phyloP scores from a whole-genome alignment of 2,888 invertebrate genomes.

The Neoaliturus tenellus region DNA sequence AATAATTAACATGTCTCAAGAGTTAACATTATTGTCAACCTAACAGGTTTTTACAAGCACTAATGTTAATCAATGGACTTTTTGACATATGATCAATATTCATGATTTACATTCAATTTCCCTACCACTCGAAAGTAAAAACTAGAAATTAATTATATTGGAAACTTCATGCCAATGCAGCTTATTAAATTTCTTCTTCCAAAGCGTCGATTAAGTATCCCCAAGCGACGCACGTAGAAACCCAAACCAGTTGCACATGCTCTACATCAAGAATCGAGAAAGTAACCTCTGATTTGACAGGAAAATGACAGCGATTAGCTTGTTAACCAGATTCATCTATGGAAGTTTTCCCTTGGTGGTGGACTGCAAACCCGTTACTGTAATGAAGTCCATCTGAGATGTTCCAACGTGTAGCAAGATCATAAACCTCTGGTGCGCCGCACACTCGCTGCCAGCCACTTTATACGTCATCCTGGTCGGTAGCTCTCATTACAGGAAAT shows the following conservation, averaged over 20 bases:
- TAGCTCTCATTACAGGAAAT: neutral
- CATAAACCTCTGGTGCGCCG: neutral
- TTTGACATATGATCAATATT: no score
- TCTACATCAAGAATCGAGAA: neutral
- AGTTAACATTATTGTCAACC: no score
- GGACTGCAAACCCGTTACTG: neutral
- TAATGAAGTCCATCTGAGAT: conserved; percentile 5
- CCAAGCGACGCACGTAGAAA: neutral
- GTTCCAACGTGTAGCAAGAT: neutral
- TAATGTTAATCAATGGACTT: no score
- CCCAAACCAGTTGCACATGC: neutral
- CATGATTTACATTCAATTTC: neutral
- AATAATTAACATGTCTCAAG: no score
- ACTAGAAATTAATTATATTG: neutral
- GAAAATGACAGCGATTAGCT: neutral
- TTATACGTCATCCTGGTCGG: neutral
- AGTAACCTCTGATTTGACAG: neutral
- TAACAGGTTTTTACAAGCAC: no score
- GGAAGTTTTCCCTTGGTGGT: neutral
- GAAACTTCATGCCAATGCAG: neutral
- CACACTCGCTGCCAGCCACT: neutral
- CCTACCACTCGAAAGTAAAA: neutral
- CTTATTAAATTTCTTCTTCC: neutral
- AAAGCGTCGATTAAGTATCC: no score
- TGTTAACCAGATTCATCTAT: conserved; percentile 2